phyloP scores from a whole-genome alignment of 1,140 invertebrate species.

The Heliconius hermathena region DNA sequence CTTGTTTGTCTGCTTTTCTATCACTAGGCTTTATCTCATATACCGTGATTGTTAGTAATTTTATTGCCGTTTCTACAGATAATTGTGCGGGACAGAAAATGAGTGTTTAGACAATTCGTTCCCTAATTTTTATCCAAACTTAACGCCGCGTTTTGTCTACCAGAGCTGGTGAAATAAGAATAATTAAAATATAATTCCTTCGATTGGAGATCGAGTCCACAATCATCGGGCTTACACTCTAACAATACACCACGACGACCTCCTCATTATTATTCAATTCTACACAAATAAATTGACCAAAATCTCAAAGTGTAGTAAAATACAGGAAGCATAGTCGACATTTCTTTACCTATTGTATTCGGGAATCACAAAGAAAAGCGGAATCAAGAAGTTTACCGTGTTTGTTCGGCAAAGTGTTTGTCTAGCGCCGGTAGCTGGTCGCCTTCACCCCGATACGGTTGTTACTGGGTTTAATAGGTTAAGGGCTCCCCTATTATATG shows the following conservation, averaged over 20 bases:
- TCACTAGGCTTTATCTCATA: too few relatives aligned
- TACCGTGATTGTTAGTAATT: too few relatives aligned
- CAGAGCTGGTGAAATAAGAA: background rate
- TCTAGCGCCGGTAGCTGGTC: background rate
- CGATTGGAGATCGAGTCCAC: background rate
- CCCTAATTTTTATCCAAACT: too few relatives aligned
- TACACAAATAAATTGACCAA: background rate
- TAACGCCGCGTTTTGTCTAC: too few relatives aligned
- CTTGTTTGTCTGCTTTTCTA: too few relatives aligned
- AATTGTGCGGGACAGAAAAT: too few relatives aligned
- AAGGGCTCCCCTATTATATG: conserved; percentile 22
- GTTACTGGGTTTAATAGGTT: conserved; percentile 30
- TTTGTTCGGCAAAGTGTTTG: background rate
- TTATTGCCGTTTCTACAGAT: too few relatives aligned
- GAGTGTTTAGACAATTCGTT: too few relatives aligned
- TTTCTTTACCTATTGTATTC: background rate
- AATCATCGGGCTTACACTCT: background rate
- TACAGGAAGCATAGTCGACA: background rate
- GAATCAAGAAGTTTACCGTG: background rate
- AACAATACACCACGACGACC: background rate
- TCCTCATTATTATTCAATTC: background rate
- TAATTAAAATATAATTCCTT: background rate
- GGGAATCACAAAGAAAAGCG: background rate
- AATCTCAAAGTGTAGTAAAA: background rate
- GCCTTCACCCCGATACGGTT: conserved; percentile 30